These are phyloP conservation scores for Toxotes lorentzi DNA, from an alignment of 2,797 vertebrate species.

Conservation along the genomic window DNA sequence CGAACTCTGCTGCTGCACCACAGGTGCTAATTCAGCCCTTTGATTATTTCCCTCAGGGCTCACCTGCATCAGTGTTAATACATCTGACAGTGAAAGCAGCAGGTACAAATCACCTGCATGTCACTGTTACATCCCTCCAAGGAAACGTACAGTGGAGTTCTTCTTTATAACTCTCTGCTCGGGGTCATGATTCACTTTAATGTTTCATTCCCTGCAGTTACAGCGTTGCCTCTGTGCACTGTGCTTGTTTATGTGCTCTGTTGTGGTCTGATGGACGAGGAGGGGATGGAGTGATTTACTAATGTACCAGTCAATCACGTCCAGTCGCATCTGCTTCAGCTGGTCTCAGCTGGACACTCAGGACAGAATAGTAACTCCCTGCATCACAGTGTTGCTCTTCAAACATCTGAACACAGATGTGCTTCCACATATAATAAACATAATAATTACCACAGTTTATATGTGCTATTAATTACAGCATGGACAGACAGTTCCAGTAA, in stretches of 20 bases:
- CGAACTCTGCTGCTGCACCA: slow-evolving; percentile 7
- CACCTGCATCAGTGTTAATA: slow-evolving; percentile 23
- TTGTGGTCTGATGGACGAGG: neutral
- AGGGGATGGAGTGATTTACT: slow-evolving; percentile 18
- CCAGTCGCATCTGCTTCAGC: neutral
- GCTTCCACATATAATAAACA: neutral
- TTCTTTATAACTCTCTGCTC: slow-evolving; percentile 5
- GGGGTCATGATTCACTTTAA: slow-evolving; percentile 36
- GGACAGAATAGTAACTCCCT: neutral
- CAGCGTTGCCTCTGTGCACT: neutral
- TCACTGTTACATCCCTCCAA: slow-evolving; percentile 28
- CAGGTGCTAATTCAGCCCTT: slow-evolving; percentile 11
- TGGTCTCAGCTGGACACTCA: neutral
- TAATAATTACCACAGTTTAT: neutral
- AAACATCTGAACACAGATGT: neutral
- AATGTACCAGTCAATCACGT: neutral
- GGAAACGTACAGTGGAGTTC: slow-evolving; percentile 26
- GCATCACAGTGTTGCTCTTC: neutral
- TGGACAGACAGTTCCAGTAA: neutral
- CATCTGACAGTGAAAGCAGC: slow-evolving; percentile 26
- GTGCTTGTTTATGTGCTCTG: neutral
- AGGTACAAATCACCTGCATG: slow-evolving; percentile 48
- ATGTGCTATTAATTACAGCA: slow-evolving; percentile 6
- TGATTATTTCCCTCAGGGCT: slow-evolving; percentile 44
- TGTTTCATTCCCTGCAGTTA: slow-evolving; percentile 19